These are phyloP conservation scores for Cyrtodaria siliqua DNA, from an alignment of 2,888 invertebrate species.

Conservation along the genomic window DNA sequence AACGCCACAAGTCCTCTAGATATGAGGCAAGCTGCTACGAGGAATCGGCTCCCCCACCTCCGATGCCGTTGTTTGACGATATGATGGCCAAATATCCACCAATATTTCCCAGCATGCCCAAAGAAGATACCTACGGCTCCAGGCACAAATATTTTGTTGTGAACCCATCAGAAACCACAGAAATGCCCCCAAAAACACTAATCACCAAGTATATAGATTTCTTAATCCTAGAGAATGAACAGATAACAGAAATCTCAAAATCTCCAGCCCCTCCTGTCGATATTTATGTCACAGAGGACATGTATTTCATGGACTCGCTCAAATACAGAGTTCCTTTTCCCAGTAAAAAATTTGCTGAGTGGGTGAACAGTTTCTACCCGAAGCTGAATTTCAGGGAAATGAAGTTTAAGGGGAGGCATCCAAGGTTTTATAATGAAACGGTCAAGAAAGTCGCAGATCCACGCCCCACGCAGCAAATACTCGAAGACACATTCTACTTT, in stretches of 20 bases:
- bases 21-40: slow-evolving; percentile 25
- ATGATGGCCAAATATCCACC: slow-evolving; percentile 38
- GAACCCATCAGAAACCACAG: slow-evolving; percentile 49
- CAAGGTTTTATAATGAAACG: slow-evolving; percentile 8
- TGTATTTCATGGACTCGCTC: slow-evolving; percentile 79
- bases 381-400: slow-evolving; percentile 43
- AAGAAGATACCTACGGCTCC: slow-evolving; percentile 15
- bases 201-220: slow-evolving; percentile 78
- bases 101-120: not conserved
- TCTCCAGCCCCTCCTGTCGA: slow-evolving; percentile 77
- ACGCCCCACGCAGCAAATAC: slow-evolving; percentile 69
- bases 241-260: slow-evolving; percentile 81
- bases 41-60: slow-evolving; percentile 22
- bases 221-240: slow-evolving; percentile 80
- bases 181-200: slow-evolving; percentile 57
- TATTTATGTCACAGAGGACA: slow-evolving; percentile 80
- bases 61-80: slow-evolving; percentile 33
- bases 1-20: slow-evolving; percentile 23
- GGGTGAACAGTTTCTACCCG: slow-evolving; percentile 77
- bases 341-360: slow-evolving; percentile 76
- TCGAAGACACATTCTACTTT: slow-evolving; percentile 78
- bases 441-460: slow-evolving; percentile 57
- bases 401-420: slow-evolving; percentile 48
- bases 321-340: slow-evolving; percentile 75
- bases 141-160: slow-evolving; percentile 60